phyloP scores from a whole-genome alignment of 2,113 vertebrate species.

The Colossoma macropomum region DNA sequence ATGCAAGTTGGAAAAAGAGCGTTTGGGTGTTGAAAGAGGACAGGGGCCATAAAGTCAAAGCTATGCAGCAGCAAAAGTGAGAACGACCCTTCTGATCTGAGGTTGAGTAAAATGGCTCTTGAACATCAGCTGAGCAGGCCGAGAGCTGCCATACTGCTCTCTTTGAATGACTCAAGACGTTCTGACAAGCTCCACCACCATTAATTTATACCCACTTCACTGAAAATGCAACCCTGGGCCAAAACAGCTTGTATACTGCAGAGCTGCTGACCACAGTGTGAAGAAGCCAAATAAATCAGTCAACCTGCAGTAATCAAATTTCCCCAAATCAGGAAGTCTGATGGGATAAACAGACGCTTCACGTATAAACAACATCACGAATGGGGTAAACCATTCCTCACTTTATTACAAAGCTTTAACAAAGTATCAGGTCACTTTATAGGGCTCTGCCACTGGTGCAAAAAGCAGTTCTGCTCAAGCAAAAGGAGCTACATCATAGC shows the following conservation, averaged over 20 bases:
- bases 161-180: neutral
- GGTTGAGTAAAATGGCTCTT: neutral
- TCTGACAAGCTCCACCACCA: neutral
- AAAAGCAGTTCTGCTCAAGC: too few species aligned
- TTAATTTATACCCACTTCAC: neutral
- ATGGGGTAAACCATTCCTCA: neutral
- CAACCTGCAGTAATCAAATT: neutral
- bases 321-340: slow-evolving; percentile 1
- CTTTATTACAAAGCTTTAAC: neutral
- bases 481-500: too few species aligned
- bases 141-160: neutral
- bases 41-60: slow-evolving; percentile 27
- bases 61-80: neutral
- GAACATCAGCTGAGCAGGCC: neutral
- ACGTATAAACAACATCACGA: neutral
- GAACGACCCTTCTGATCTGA: neutral
- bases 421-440: too few species aligned
- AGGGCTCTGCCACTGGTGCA: too few species aligned
- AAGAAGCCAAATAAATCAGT: slow-evolving; percentile 3
- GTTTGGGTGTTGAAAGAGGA: slow-evolving; percentile 15
- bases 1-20: neutral
- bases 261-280: neutral
- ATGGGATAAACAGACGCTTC: neutral
- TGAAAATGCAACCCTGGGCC: neutral
- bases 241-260: neutral